Percentiles rank a stretch among this genome's conserved stretches.
These are phyloP conservation scores for Watsonalla cultraria DNA, from an alignment of 2,888 invertebrate species.

Conservation along the genomic window DNA sequence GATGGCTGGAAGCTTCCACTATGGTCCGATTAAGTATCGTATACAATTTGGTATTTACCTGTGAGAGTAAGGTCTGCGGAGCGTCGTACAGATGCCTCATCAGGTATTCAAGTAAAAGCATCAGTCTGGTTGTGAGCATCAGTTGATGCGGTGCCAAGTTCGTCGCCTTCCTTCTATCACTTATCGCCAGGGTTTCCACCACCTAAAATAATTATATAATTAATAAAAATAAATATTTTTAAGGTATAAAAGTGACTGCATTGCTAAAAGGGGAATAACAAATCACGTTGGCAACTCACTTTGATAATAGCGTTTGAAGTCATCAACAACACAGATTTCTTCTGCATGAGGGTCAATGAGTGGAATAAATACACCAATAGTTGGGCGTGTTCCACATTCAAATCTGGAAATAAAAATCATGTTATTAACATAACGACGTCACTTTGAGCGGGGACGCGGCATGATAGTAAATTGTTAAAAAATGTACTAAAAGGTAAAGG, in stretches of 20 bases:
- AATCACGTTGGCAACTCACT: constrained; percentile 31
- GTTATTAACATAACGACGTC: background rate
- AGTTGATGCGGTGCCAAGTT: constrained; percentile 81
- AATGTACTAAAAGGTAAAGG: no score
- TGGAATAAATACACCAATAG: constrained; percentile 95
- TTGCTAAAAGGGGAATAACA: background rate
- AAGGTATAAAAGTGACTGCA: no score
- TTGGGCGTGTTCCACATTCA: constrained; percentile 98
- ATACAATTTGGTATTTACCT: constrained; percentile 81
- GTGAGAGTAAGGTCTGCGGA: constrained; percentile 89
- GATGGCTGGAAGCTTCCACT: no score
- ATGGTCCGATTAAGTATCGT: no score
- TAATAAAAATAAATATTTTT: background rate
- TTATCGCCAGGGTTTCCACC: constrained; percentile 64
- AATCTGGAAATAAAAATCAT: constrained; percentile 77
- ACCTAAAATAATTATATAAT: constrained; percentile 37
- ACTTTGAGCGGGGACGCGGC: no score
- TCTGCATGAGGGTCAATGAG: constrained; percentile 96
- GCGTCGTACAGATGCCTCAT: constrained; percentile 97
- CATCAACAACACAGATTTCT: constrained; percentile 93
- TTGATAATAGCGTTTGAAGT: constrained; percentile 84
- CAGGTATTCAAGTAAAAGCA: constrained; percentile 94
- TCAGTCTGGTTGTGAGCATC: constrained; percentile 88
- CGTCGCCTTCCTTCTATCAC: constrained; percentile 58
- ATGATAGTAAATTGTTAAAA: no score